These are phyloP conservation scores for rabbit (Oryctolagus cuniculus) DNA, from an alignment of 2,113 vertebrate genomes.

Conservation along the genomic window mOryCun1.1 NC_091432.1:97586501-97587000, in stretches of 20 bases:
- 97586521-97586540: slow-evolving; percentile 6
- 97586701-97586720: not conserved
- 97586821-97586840: not conserved
- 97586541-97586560: slow-evolving; percentile 27
- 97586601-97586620: not conserved
- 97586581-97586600: not conserved
- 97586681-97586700: slow-evolving; percentile 24
- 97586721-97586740: not conserved
- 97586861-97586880: not conserved
- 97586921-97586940: not conserved
- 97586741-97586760: slow-evolving; percentile 24
- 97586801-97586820: not conserved
- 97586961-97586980: slow-evolving; percentile 29
- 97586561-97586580: slow-evolving; percentile 18
- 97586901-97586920: not conserved
- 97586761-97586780: not conserved
- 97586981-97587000: slow-evolving; percentile 37
- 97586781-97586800: slow-evolving; percentile 10
- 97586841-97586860: not conserved
- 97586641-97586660: slow-evolving; percentile 35
- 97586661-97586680: slow-evolving; percentile 28
- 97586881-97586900: not conserved
- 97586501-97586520: slow-evolving; percentile 5
- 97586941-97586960: not conserved
- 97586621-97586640: not conserved